Base-by-base conservation (phyloP, 2,113 vertebrate species). In the Pseudolaguvia tuberculata region DNA sequence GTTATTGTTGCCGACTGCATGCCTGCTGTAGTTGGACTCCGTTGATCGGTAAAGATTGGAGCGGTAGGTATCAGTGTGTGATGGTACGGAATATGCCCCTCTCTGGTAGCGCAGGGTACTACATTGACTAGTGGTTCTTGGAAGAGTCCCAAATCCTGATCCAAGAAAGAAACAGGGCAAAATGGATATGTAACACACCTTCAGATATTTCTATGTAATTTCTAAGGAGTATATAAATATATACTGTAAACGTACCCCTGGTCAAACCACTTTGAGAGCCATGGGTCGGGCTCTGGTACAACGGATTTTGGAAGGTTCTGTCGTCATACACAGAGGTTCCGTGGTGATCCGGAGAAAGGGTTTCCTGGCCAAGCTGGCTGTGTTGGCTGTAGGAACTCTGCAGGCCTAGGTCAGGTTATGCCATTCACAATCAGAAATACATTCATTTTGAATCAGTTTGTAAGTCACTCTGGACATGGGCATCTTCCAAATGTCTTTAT, bases 281-380 rank as follows among this genome's bases (percentile, higher is more conserved):
- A 9, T 87, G 87, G 25, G 83, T 82, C 35, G 91, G 90, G 80
- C 89, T 92, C 85, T 89, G 89, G 83, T 84, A 92, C 21, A 90
- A 82, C 0, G 90, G 89, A 81, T 90, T 89, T 79, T 89, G 89
- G 82, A 91, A 92, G 74, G 90, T 83, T 63, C 84, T 84, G 78
- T 95, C 96, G 62, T 98, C 96, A 1, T 96, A 99, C 74, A 97
- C 94, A 0, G 96, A 94, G 4, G 93, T 94, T 87, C 96, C 94
- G 85, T 96, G 96, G 84, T 94, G 77, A 82, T 97, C 96, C 0
- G 96, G 95, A 81, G 96, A 98, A 58, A 92, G 91, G 61, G 94
- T 78, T 20, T 97, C 95, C 27, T 93, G 93, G 1, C 94, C 89
- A 0, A 90, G 84, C 75, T 89, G 89, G 42, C 79, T 86, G 0